Base-by-base conservation (phyloP, 2,797 vertebrate genomes). In the Denticeps clupeoides region DNA sequence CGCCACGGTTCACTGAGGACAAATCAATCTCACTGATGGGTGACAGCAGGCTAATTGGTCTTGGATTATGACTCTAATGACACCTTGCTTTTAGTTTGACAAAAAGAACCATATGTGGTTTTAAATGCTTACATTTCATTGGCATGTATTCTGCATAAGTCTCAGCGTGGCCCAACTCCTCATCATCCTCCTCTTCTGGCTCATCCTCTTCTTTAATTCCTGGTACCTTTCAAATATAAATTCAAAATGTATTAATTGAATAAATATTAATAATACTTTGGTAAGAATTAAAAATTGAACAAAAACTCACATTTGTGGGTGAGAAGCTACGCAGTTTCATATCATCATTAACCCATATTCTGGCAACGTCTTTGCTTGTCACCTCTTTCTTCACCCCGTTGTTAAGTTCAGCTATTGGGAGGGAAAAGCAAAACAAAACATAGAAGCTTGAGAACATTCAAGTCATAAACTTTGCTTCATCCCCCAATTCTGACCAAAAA, bases 121-220 rank as follows among this genome's bases (percentile, higher is more conserved):
- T n/a, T n/a, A n/a, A n/a, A 42, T 4, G 56, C 89, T 8, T 82
- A 97, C 95, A 45, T 84, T 99, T 99, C 86, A 97, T 90, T 11
- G 95, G 95, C 95, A 99, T 98, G 60, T 99, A 99, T 63, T 99
- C 95, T 1, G 95, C 92, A 0, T 99, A 98, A 0, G 94, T 99
- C 68, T 99, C 95, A 4, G 93, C 92, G n/a, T 97, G 93, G 38
- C 93, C 95, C 79, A 99, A 71, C 77, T 97, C 94, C 27, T 99
- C 95, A 25, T 99, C 94, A 51, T 99, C 95, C 60, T 99, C 95
- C 58, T 99, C 95, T 64, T 97, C 94, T 0, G 89, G 88, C 60
- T 98, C 94, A 3, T 98, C 94, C 53, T 99, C 95, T 1, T 97
- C 91, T 64, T 87, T 96, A 46, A 89, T 77, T 57, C 83, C 85